Conservation (phyloP, 2,113 vertebrate genomes). For the Eidolon helvum region DNA sequence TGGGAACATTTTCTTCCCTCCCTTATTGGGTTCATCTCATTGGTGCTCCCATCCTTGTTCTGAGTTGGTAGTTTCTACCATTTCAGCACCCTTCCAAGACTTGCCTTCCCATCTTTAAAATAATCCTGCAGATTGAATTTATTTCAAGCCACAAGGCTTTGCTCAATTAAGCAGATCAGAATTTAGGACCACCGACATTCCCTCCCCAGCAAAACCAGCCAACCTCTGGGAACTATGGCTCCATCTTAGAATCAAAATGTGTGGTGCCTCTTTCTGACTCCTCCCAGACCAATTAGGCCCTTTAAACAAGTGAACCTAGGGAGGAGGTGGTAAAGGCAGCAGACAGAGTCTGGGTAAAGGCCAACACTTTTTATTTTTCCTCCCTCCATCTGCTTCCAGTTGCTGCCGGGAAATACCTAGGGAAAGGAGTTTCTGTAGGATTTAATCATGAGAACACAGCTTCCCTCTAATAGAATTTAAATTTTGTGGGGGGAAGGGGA, state of each 20-base stretch:
- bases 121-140: background rate
- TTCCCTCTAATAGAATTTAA: constrained; percentile 18
- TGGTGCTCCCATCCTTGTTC: background rate
- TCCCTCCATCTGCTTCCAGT: constrained; percentile 52
- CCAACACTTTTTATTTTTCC: constrained; percentile 27
- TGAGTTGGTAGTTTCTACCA: background rate
- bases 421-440: constrained; percentile 9
- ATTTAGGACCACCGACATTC: background rate
- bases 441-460: constrained; percentile 20
- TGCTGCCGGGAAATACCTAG: constrained; percentile 37
- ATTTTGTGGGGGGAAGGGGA: background rate
- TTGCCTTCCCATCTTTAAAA: constrained; percentile 9
- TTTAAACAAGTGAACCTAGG: background rate
- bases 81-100: background rate
- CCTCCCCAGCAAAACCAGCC: background rate
- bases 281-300: background rate
- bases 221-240: background rate
- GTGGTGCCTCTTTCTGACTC: background rate
- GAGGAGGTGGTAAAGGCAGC: constrained; percentile 7
- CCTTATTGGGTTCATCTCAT: background rate
- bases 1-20: background rate
- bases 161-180: background rate
- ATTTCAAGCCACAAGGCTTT: background rate
- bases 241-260: background rate
- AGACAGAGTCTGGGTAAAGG: background rate